phyloP scores from a whole-genome alignment of 2,797 vertebrate genomes.

The Oreochromis grahami region DNA sequence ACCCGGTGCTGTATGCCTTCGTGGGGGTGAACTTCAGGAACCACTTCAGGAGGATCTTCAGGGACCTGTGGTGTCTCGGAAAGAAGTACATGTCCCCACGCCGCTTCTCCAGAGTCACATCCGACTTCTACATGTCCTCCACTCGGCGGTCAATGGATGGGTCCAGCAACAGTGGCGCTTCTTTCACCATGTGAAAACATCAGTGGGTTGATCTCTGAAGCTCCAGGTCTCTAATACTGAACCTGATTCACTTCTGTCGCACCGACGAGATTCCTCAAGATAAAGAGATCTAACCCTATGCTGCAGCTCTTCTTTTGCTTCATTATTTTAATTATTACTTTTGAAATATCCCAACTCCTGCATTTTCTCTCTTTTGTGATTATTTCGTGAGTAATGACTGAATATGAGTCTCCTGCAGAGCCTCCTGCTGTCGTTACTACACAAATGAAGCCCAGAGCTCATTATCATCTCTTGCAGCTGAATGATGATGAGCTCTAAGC shows the following conservation, averaged over 20 bases:
- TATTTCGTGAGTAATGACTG: background rate
- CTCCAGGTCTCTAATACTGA: background rate
- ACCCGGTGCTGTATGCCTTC: slow-evolving; percentile 92
- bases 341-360: background rate
- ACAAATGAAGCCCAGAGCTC: background rate
- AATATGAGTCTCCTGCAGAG: background rate
- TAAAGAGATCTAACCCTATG: background rate
- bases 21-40: slow-evolving; percentile 88
- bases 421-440: background rate
- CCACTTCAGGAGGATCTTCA: slow-evolving; percentile 77
- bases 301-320: background rate
- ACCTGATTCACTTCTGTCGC: background rate
- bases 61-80: slow-evolving; percentile 80
- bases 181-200: slow-evolving; percentile 82
- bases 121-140: slow-evolving; percentile 73
- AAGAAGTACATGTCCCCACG: slow-evolving; percentile 68
- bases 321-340: background rate
- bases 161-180: slow-evolving; percentile 74
- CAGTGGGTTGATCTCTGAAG: background rate
- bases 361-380: background rate
- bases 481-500: background rate
- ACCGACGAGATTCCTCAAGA: background rate
- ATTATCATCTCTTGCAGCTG: background rate
- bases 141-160: slow-evolving; percentile 76
- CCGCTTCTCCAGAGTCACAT: slow-evolving; percentile 70